These are phyloP conservation scores for Drosophila gaucha DNA, from an alignment of 2,888 invertebrate genomes.

Conservation along the genomic window DNA sequence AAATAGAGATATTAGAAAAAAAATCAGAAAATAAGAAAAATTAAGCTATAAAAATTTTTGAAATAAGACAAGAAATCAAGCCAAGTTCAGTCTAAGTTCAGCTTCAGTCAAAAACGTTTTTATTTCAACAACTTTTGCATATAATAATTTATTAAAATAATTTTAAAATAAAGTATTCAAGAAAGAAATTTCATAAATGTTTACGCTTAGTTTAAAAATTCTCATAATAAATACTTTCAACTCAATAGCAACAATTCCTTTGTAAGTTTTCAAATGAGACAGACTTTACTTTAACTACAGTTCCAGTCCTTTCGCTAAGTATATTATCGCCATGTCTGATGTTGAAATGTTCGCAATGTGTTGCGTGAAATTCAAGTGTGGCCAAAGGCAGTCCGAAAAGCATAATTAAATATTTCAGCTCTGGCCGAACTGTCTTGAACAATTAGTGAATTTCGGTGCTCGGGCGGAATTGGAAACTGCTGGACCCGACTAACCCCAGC, in stretches of 20 bases:
- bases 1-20: too few species aligned
- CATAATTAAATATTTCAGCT: constrained; percentile 74
- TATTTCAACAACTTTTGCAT: too few species aligned
- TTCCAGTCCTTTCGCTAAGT: neutral
- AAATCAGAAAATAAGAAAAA: too few species aligned
- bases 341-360: constrained; percentile 4
- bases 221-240: too few species aligned
- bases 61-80: neutral
- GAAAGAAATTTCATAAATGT: too few species aligned
- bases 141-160: too few species aligned
- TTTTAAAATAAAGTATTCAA: too few species aligned
- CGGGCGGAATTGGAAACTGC: constrained; percentile 15
- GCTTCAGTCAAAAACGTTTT: neutral
- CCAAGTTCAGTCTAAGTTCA: neutral
- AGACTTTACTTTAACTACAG: too few species aligned
- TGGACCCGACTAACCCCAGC: constrained; percentile 11
- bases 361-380: constrained; percentile 17
- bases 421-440: constrained; percentile 47
- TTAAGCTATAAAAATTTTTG: too few species aligned
- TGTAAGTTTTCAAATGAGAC: too few species aligned
- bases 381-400: constrained; percentile 37
- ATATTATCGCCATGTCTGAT: neutral
- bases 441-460: constrained; percentile 60
- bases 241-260: too few species aligned
- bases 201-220: too few species aligned